Evolutionary conservation across 2,797 vertebrate genomes (phyloP), one percentile per base, ranked within the genome.

Genomic region (Nannoperca australis): DNA sequence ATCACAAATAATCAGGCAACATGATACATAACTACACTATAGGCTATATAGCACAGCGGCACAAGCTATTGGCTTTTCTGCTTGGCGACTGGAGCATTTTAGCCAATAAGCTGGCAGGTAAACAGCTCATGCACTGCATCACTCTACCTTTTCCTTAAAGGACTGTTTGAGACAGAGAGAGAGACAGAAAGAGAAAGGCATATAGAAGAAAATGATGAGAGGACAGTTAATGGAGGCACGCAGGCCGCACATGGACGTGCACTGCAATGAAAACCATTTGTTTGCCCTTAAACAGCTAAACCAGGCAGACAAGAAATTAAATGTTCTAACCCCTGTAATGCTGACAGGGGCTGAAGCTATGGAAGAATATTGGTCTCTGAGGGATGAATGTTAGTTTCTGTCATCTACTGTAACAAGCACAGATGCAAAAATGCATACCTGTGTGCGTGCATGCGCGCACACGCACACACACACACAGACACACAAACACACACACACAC

Each of bases 141-240:
- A 97, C 97, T 97, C 97, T 98, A 98, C 97, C 98, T 99, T 97
- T 94, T 97, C 97, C 95, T 98, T 97, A 96, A 97, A 97, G 93
- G 96, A 97, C 97, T 99, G 97, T 96, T 92, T 93, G 95, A 96
- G 95, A 96, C 90, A 91, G 79, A 90, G 81, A 87, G 81, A 75
- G 91, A 95, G 81, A 90, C 65, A 86, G 94, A 95, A 90, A 90
- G 77, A 86, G 70, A 84, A 44, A 87, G 74, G 78, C 76, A 90
- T 84, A 79, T 82, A 89, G 83, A 88, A 54, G 67, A 96, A 82
- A 91, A 88, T 61, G 77, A 73, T 90, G 92, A 96, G 92, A 95
- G 92, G 70, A 93, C 61, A 77, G 17, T 92, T 90, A 84, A 88
- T 88, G 83, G 80, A 85, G 75, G 82, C 44, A 22, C 67, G 80